Conservation (phyloP, 1,140 invertebrate genomes). For the Scylla paramamosain region DNA sequence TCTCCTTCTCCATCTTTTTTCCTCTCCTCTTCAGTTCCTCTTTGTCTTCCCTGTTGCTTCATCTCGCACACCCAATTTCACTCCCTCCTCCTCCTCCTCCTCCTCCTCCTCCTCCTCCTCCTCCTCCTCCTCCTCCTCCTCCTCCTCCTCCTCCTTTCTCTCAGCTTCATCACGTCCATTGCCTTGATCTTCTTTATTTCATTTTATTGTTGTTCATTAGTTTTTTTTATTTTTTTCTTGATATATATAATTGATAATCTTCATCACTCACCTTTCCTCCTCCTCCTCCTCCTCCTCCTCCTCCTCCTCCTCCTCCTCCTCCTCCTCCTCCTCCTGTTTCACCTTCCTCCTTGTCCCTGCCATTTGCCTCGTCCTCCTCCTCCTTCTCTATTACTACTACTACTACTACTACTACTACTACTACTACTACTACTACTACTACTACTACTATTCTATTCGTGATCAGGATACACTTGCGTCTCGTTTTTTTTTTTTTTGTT, state of each 20-base stretch:
- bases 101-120: no score
- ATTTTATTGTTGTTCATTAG: no score
- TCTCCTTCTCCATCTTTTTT: neutral
- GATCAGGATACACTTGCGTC: no score
- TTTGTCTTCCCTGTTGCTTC: neutral
- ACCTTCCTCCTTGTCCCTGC: neutral
- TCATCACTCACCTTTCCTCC: neutral
- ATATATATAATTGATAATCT: no score
- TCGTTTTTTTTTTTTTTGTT: no score
- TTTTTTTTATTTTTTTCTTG: no score
- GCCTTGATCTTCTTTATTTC: no score
- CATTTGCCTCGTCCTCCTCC: neutral
- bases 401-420: slow-evolving; percentile 23
- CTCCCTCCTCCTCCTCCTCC: no score
- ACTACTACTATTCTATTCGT: neutral
- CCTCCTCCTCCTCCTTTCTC: no score
- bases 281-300: neutral
- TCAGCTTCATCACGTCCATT: no score
- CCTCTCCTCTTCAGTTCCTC: neutral
- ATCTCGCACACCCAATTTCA: no score
- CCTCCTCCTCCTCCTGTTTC: neutral
- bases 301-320: neutral
- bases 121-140: no score
- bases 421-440: slow-evolving; percentile 23
- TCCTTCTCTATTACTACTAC: neutral